Percentiles rank a stretch among this genome's conserved stretches.
These are phyloP conservation scores for Diplodus puntazzo DNA, from an alignment of 2,797 vertebrate species.

Conservation along the genomic window DNA sequence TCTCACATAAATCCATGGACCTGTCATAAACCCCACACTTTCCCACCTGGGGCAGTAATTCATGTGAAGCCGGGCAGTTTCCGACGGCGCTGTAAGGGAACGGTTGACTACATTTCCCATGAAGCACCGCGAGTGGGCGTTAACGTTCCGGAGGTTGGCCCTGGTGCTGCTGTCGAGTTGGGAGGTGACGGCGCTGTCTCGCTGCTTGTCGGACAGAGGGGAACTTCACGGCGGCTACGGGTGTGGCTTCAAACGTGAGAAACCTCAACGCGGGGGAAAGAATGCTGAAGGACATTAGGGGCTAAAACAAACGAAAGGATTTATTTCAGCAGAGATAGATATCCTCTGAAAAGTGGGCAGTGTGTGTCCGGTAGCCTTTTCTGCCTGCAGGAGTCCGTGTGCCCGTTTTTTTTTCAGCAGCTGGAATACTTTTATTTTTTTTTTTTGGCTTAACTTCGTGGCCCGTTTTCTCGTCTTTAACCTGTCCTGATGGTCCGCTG, in stretches of 20 bases:
- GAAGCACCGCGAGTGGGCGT: slow-evolving; percentile 61
- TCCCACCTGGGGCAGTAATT: neutral
- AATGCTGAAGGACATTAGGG: slow-evolving; percentile 52
- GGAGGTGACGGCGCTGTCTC: slow-evolving; percentile 70
- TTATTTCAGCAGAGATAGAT: neutral
- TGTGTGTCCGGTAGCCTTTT: slow-evolving; percentile 17
- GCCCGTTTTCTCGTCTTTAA: slow-evolving; percentile 49
- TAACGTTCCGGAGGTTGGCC: slow-evolving; percentile 4
- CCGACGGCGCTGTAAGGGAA: too few species aligned
- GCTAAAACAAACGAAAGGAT: slow-evolving; percentile 18
- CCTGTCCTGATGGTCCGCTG: slow-evolving; percentile 50
- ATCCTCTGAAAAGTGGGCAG: neutral
- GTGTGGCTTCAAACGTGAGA: slow-evolving; percentile 85
- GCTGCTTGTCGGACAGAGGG: slow-evolving; percentile 65
- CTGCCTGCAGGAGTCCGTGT: slow-evolving; percentile 43
- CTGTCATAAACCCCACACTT: neutral
- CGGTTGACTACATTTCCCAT: slow-evolving; percentile 78
- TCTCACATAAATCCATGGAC: neutral
- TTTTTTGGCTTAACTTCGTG: slow-evolving; percentile 62
- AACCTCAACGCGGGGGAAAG: slow-evolving; percentile 76
- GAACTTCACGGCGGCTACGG: slow-evolving; percentile 81
- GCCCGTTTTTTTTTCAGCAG: slow-evolving; percentile 58
- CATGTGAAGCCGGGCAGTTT: neutral
- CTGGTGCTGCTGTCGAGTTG: slow-evolving; percentile 23
- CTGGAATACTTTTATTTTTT: slow-evolving; percentile 73